Base-by-base conservation (phyloP, 1,140 invertebrate species). In the Aphaenogaster ashmeadi region DNA sequence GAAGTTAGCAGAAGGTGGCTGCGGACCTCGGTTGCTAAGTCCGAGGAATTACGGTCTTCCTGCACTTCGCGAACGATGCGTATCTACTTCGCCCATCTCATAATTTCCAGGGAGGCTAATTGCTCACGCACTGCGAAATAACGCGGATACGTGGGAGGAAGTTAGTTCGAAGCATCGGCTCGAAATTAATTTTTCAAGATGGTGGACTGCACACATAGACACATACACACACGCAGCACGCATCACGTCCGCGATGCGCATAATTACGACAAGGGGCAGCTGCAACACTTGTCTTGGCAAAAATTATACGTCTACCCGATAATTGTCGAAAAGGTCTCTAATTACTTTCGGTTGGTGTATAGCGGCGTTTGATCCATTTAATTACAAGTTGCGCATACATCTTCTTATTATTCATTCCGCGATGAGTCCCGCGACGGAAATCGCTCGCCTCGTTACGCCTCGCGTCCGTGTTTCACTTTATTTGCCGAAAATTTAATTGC, bases 1-100 rank as follows among this genome's bases (percentile, higher is more conserved):
- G 87, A 90, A 91, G 90, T 91, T 77, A 81, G 60, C 66, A 62
- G 71, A 90, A 88, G 81, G 78, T 86, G 90, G 74, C 75, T 81
- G 89, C 64, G 87, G 87, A 75, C 81, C 90, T 87, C 89, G 87
- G 90, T 91, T 89, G 89, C 89, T 79, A 89, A 66, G 78, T 87
- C 89, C 81, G 87, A 83, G 80, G 90, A 91, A 91, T 91, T 91
- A 89, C 85, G 88, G 62, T 87, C 90, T 91, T 91, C 90, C 90
- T 91, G 90, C 58, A 86, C 84, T 83, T 91, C 80, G 84, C 79
- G 89, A 91, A 86, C 90, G 90, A 89, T 91, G 88, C 90, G 90
- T 91, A 91, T 91, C 90, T 91, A 54, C 87, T 88, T 81, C 81
- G 60, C 66, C 77, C 83, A 86, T 89, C 87, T 88, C 77, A 64